A percentile compares a stretch with the other conserved stretches of the same genome.
These are phyloP conservation scores for Anoplopoma fimbria DNA, from an alignment of 2,113 vertebrate species.

Conservation along the genomic window DNA sequence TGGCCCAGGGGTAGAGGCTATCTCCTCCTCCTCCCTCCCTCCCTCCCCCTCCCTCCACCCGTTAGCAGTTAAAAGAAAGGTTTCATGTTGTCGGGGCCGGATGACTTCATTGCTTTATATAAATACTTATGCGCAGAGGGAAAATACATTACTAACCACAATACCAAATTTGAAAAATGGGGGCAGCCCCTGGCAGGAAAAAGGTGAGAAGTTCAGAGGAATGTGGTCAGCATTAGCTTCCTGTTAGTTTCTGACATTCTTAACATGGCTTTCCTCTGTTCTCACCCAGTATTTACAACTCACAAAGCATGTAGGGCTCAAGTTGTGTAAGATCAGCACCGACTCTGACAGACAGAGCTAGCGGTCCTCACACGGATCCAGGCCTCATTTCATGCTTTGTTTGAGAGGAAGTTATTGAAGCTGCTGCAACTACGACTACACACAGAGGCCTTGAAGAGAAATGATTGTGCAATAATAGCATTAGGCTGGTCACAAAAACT, in stretches of 20 bases:
- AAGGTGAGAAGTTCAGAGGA: constrained; percentile 5
- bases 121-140: constrained; percentile 40
- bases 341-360: constrained; percentile 62
- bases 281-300: constrained; percentile 41
- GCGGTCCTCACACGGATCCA: constrained; percentile 31
- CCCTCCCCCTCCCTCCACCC: constrained; percentile 40
- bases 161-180: constrained; percentile 3
- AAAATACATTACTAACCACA: constrained; percentile 29
- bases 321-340: constrained; percentile 47
- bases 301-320: constrained; percentile 20
- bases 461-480: not conserved
- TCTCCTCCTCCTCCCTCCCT: constrained; percentile 66
- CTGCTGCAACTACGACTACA: constrained; percentile 12
- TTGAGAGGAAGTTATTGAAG: constrained; percentile 40
- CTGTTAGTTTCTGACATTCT: constrained; percentile 57
- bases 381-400: constrained; percentile 57
- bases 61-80: constrained; percentile 68
- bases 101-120: constrained; percentile 69
- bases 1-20: constrained; percentile 66
- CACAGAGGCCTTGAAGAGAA: constrained; percentile 10
- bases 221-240: constrained; percentile 19
- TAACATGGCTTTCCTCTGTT: constrained; percentile 27
- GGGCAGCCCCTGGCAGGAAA: not conserved
- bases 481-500: not conserved
- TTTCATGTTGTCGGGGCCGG: constrained; percentile 63